These are phyloP conservation scores for Aphaenogaster floridana DNA, from an alignment of 1,140 invertebrate genomes.

Conservation along the genomic window DNA sequence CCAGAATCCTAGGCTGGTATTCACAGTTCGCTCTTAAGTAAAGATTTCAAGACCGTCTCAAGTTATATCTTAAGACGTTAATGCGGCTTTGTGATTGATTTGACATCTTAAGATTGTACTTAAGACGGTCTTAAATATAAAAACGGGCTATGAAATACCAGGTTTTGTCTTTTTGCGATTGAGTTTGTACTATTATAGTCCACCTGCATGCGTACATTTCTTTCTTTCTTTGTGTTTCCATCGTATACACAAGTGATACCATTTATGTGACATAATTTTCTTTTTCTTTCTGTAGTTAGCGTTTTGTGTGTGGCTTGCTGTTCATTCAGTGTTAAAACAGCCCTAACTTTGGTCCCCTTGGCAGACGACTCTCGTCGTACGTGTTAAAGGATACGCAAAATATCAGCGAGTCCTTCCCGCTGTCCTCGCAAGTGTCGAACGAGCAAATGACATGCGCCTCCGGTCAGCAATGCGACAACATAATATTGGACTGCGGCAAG, in stretches of 20 bases:
- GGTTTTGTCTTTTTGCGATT: not conserved
- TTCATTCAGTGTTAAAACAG: conserved; percentile 85
- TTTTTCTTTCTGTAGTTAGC: conserved; percentile 86
- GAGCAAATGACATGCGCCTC: conserved; percentile 79
- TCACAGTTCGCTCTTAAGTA: no score
- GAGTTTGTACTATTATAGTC: conserved; percentile 16
- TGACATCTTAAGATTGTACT: no score
- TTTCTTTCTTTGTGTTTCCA: conserved; percentile 11
- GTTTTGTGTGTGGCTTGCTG: conserved; percentile 85
- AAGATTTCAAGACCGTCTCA: no score
- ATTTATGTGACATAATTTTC: conserved; percentile 78
- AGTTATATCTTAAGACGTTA: no score
- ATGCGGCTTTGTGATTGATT: no score
- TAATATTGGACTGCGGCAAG: conserved; percentile 94
- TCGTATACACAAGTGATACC: conserved; percentile 38
- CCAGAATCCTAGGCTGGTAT: not conserved
- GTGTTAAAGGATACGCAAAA: conserved; percentile 82
- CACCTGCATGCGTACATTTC: not conserved
- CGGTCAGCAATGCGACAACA: conserved; percentile 87
- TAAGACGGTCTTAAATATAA: no score
- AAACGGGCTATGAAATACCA: no score
- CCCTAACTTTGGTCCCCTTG: conserved; percentile 84
- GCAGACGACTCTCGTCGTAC: conserved; percentile 84
- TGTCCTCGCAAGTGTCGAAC: conserved; percentile 73
- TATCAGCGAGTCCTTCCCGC: conserved; percentile 77